These are phyloP conservation scores for Eulemur coronatus DNA, from an alignment of 2,797 vertebrate species.

Conservation along the genomic window DNA sequence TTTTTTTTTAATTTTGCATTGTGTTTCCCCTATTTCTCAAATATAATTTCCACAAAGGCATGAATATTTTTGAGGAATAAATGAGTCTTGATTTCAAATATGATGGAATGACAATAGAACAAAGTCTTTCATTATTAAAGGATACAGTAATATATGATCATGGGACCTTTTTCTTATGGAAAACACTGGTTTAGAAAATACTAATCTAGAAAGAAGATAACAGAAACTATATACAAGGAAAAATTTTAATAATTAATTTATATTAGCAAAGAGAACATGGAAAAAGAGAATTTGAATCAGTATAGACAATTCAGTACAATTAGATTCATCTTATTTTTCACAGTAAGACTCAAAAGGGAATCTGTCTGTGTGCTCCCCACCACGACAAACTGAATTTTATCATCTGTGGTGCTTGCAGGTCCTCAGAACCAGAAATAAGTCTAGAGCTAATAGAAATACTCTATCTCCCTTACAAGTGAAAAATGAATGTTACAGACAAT, in stretches of 20 bases:
- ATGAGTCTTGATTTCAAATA: background rate
- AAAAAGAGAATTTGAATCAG: background rate
- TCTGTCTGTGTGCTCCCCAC: background rate
- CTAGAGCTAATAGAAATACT: conserved; percentile 39
- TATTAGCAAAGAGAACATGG: background rate
- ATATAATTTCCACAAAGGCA: background rate
- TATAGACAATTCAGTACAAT: background rate
- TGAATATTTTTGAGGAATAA: background rate
- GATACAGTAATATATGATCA: background rate
- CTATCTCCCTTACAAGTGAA: conserved; percentile 56
- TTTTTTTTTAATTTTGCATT: background rate
- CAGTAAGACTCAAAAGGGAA: background rate
- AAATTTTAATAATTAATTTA: background rate
- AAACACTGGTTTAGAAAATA: background rate
- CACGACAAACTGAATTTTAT: conserved; percentile 2
- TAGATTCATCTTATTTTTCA: background rate
- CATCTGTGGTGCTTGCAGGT: background rate
- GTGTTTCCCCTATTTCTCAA: background rate
- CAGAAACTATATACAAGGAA: background rate
- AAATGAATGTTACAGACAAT: conserved; percentile 51
- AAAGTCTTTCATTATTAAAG: background rate
- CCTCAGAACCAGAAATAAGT: background rate
- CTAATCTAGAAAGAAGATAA: background rate
- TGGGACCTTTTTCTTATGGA: background rate
- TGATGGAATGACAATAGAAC: background rate